Evolutionary conservation across 1,140 invertebrate species (phyloP), one percentile per base, ranked within the genome.

Genomic region (Pararge aegeria): DNA sequence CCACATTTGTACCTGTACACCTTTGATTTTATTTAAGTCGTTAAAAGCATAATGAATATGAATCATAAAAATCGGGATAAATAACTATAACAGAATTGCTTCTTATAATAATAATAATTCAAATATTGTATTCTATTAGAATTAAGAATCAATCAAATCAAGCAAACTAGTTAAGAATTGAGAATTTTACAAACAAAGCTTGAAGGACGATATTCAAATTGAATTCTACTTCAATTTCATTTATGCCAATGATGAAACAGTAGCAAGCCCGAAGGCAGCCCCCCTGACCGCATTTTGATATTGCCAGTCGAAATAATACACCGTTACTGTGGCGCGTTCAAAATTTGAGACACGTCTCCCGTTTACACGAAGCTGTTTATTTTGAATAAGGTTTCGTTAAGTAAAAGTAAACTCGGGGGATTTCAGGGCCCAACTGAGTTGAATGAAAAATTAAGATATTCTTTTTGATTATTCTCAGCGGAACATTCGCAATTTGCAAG

Each of bases 381-480:
- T 86, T 86, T 83, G 82, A 87, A 84, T 87, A 87, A 86, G 80
- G 83, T 82, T 82, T 73, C 70, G 78, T 78, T 83, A 83, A 85
- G 80, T 80, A 82, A 84, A 87, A 87, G 78, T 73, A 83, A 87
- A 86, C 80, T 73, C 75, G 56, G 53, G 73, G 78, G 79, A 75
- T 73, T 70, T 62, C 60, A 21, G 67, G 67, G 57, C 61, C 73
- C 68, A 61, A 75, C 74, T 70, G 77, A 76, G 70, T 63, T 74
- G 80, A 88, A 88, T 85, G 74, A 86, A 88, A 87, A 84, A 84
- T 84, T 81, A 77, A 80, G 75, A 66, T 70, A 78, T 80, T 80
- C 78, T 75, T 80, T 77, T 72, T 62, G 63, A 80, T 76, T 77
- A 53, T 55, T 55, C 38, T n/a, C 13, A 9, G 20, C 27, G 37